Percentiles rank a stretch among this genome's conserved stretches.
These are phyloP conservation scores for Melanocharis versteri DNA, from an alignment of 2,113 vertebrate genomes.

Conservation along the genomic window DNA sequence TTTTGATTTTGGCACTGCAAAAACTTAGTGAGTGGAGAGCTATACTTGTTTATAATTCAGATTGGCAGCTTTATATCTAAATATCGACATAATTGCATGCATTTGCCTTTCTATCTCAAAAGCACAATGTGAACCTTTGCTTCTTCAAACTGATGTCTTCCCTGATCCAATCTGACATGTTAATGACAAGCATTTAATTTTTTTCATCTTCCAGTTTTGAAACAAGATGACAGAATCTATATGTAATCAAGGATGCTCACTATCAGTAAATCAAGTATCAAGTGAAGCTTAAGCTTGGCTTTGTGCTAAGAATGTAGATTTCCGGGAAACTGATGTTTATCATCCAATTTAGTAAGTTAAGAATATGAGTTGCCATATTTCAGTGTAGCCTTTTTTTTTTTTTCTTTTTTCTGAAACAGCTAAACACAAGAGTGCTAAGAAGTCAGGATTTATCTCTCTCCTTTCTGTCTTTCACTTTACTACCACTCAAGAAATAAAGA, in stretches of 20 bases:
- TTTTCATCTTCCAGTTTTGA: not conserved
- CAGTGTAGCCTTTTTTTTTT: not conserved
- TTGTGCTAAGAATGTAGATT: not conserved
- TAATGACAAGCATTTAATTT: slow-evolving; percentile 43
- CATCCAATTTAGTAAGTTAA: not conserved
- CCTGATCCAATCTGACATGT: slow-evolving; percentile 30
- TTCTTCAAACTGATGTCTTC: not conserved
- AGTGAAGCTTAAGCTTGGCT: not conserved
- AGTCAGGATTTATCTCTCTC: not conserved
- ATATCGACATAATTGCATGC: slow-evolving; percentile 21
- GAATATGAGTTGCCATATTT: not conserved
- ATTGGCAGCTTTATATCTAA: slow-evolving; percentile 44
- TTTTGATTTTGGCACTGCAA: not conserved
- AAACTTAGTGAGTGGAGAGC: not conserved
- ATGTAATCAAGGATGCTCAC: not conserved
- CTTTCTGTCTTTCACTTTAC: not conserved
- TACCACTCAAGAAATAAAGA: not conserved
- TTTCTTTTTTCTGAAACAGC: not conserved
- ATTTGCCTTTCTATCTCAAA: not conserved
- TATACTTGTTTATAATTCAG: slow-evolving; percentile 22
- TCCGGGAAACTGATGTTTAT: not conserved
- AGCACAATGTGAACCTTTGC: slow-evolving; percentile 14
- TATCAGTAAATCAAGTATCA: not conserved
- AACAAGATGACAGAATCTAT: not conserved
- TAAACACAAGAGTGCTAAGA: not conserved